Evolutionary conservation across 2,888 invertebrate genomes (phyloP).

Genomic region (Lasioglossum pauxillum): DNA sequence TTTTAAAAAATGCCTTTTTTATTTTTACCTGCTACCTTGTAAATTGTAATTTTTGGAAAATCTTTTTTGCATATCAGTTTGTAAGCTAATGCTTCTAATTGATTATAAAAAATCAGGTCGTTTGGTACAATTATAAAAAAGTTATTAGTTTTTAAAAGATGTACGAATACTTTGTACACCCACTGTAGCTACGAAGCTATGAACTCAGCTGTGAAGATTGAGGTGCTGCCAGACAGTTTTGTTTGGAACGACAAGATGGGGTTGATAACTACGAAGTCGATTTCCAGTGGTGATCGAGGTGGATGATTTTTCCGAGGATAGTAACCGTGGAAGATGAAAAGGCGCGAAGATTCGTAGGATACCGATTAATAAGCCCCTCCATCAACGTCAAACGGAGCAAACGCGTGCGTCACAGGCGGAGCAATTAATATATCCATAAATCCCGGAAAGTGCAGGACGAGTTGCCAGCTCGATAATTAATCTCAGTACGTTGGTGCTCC

Average conservation of each 20-base stretch:
- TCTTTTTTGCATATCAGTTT: no score
- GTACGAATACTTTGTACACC: no score
- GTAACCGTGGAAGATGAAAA: not conserved
- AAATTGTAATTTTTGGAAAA: no score
- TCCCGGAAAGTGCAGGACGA: conserved; percentile 22
- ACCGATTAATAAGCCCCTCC: conserved; percentile 6
- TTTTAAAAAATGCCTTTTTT: no score
- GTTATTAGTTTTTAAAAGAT: no score
- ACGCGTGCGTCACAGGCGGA: conserved; percentile 24
- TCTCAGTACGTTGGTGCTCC: conserved; percentile 39
- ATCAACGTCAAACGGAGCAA: conserved; percentile 32
- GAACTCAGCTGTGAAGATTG: no score
- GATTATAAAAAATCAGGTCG: no score
- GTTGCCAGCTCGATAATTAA: conserved; percentile 48
- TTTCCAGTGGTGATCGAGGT: not conserved
- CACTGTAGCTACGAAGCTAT: no score
- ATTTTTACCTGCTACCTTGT: no score
- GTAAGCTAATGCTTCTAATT: no score
- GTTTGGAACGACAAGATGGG: not conserved
- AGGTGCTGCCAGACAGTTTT: no score
- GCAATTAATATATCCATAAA: conserved; percentile 54
- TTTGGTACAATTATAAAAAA: no score
- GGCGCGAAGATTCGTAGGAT: not conserved
- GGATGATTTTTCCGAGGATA: not conserved
- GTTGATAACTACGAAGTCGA: not conserved